Evolutionary conservation across 2,888 invertebrate genomes (phyloP), one percentile per base, ranked within the genome.

Genomic region (Pyrgus malvae): DNA sequence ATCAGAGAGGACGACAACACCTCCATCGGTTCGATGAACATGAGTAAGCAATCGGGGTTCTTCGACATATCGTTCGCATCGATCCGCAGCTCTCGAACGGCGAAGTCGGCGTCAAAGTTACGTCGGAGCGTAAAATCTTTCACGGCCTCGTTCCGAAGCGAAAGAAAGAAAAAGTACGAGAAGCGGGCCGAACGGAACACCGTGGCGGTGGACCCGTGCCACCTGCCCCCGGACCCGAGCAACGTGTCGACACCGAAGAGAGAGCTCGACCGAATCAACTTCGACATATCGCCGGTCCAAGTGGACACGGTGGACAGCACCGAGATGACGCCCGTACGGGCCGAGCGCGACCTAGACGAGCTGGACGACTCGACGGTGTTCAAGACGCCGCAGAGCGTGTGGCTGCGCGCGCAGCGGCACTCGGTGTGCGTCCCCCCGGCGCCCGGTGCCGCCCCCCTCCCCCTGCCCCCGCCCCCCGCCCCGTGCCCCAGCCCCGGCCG

Each of bases 21-120:
- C 0, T 91, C 91, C 0, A 78, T 90, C 55, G 83, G 83, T 60
- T 91, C 90, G 14, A 78, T 89, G 72, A 90, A 86, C 59, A 84
- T 85, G 3, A 91, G 90, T 59, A 91, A 90, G 64, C 88, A 86
- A 56, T 91, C 90, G 0, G 90, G 90, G 14, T 86, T 91, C 60
- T 91, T 91, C 56, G 90, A 91, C 62, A 89, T 87, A 53, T 91
- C 91, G 2, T 87, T 90, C 59, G 87, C 89, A 2, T 90, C 87
- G 1, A 76, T 84, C 58, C 71, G 82, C 45, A 80, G 83, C 58
- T 83, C 89, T 1, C 89, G 89, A 74, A 89, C 90, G 0, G 82
- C 77, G 0, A 90, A 90, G 65, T 90, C 90, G 0, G 89, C 90
- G 0, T 90, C 90, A 4, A 90, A 89, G 65, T 63, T 91, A 42